phyloP scores from a whole-genome alignment of 1,140 invertebrate species.

The Dinoponera quadriceps region DNA sequence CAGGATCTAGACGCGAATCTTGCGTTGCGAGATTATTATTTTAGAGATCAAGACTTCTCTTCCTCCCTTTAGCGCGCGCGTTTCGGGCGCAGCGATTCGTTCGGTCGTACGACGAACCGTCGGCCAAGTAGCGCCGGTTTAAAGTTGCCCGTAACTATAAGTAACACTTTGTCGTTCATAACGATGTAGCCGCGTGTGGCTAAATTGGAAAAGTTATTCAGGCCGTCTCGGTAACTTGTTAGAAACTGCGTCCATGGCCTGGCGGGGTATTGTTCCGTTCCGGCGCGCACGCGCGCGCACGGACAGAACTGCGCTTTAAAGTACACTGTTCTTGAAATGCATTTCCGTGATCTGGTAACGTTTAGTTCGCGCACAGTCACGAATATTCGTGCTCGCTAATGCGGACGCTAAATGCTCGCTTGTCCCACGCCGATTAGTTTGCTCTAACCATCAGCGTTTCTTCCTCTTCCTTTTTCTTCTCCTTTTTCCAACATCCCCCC shows the following conservation, averaged over 20 bases:
- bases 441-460: too few relatives aligned
- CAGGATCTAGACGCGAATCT: too few relatives aligned
- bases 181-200: conserved; percentile 1
- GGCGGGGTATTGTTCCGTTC: not conserved
- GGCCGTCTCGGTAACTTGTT: conserved; percentile 19
- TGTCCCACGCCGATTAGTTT: too few relatives aligned
- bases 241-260: conserved; percentile 3
- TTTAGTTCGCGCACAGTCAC: not conserved
- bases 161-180: conserved; percentile 10
- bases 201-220: conserved; percentile 49
- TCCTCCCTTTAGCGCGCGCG: too few relatives aligned
- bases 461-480: too few relatives aligned
- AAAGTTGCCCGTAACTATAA: not conserved
- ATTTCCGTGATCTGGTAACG: conserved; percentile 14
- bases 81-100: not conserved
- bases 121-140: not conserved
- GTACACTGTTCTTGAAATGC: conserved; percentile 3
- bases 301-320: not conserved
- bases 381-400: conserved; percentile 4
- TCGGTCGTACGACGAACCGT: not conserved
- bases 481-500: too few relatives aligned
- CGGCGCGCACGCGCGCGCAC: too few relatives aligned
- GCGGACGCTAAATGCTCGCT: not conserved
- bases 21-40: too few relatives aligned
- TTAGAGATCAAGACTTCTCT: too few relatives aligned